phyloP scores from a whole-genome alignment of 23 tunicate genomes.

The Oikopleura dioica region DNA sequence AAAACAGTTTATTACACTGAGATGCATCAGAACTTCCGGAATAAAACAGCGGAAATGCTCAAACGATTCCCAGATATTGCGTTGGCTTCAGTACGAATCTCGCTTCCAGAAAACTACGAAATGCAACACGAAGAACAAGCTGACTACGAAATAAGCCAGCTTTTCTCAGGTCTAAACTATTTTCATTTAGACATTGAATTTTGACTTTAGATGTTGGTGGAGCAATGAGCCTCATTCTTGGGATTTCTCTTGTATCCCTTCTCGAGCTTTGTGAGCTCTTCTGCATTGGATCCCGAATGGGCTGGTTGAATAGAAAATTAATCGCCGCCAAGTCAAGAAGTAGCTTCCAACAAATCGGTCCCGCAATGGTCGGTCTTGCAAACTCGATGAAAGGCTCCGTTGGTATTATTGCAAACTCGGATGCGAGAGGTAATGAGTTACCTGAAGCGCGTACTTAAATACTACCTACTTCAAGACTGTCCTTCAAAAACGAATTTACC shows the following conservation, averaged over 20 bases:
- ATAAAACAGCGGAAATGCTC: neutral
- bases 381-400: too few species aligned
- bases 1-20: slow-evolving; percentile 11
- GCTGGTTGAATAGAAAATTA: neutral
- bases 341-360: too few species aligned
- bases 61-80: slow-evolving; percentile 6
- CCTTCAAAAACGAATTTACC: too few species aligned
- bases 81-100: slow-evolving; percentile 4
- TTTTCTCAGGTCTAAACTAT: too few species aligned
- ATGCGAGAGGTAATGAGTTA: too few species aligned
- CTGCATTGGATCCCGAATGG: neutral
- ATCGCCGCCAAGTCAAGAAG: too few species aligned
- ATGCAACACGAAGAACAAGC: neutral
- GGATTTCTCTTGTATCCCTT: neutral
- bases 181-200: too few species aligned
- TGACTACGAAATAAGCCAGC: neutral
- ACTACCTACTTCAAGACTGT: too few species aligned
- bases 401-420: too few species aligned
- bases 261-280: neutral
- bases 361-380: too few species aligned
- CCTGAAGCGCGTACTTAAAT: too few species aligned
- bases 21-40: slow-evolving; percentile 1
- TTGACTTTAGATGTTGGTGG: neutral
- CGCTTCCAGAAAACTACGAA: neutral
- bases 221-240: neutral